Conservation (phyloP, 1,140 invertebrate species). For the Palaemon carinicauda region DNA sequence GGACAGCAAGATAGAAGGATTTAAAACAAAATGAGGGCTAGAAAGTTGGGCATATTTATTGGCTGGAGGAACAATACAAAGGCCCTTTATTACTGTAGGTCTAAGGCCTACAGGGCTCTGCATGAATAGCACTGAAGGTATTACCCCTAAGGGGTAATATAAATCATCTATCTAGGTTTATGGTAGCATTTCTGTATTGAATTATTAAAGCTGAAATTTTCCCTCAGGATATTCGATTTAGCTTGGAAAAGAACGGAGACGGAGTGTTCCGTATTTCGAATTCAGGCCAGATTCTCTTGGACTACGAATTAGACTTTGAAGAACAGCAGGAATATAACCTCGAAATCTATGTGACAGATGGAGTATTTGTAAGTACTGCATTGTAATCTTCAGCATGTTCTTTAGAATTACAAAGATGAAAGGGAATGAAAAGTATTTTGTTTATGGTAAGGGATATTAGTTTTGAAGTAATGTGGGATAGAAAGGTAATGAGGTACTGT, state of each 20-base stretch:
- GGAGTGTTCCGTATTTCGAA: constrained; percentile 71
- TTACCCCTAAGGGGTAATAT: too few species aligned
- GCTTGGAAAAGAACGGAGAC: constrained; percentile 72
- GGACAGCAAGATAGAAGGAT: too few species aligned
- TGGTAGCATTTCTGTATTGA: too few species aligned
- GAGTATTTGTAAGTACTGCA: constrained; percentile 72
- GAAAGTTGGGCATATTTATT: too few species aligned
- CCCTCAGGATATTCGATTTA: constrained; percentile 70
- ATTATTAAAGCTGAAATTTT: not conserved
- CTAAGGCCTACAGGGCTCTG: too few species aligned
- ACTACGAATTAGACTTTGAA: constrained; percentile 83
- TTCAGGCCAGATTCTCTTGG: constrained; percentile 81
- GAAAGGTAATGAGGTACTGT: too few species aligned
- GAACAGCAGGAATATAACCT: constrained; percentile 75
- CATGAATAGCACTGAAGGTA: too few species aligned
- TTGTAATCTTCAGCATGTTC: not conserved
- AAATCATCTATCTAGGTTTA: too few species aligned
- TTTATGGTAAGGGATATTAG: not conserved
- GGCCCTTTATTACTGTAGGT: too few species aligned
- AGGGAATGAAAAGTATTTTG: not conserved
- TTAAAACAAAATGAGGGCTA: too few species aligned
- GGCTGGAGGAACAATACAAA: too few species aligned
- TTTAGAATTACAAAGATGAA: not conserved
- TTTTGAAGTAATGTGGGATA: too few species aligned
- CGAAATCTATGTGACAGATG: constrained; percentile 85